Base-by-base conservation (phyloP, 2,113 vertebrate species). In the Anarrhichthys ocellatus region DNA sequence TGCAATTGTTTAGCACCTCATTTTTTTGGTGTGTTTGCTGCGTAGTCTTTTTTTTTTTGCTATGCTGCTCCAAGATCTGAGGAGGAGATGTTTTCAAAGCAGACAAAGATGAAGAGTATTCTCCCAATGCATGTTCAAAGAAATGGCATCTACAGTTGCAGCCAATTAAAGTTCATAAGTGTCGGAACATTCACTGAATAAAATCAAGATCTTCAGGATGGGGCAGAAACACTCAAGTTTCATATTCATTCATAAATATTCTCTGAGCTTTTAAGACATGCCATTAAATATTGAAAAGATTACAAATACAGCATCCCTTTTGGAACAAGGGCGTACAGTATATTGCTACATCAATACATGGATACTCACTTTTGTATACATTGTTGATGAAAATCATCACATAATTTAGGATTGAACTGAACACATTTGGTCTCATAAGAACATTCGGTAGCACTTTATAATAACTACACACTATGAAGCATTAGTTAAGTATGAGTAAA, bases 161-260 rank as follows among this genome's bases (percentile, higher is more conserved):
- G 44, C 73, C 54, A 85, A 87, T 82, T 81, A 83, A 84, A 84
- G 75, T 80, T 72, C 27, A 42, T 44, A 50, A 38, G 36, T 27
- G 15, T 17, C 24, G 32, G 22, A 46, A 6, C 32, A 74, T 68
- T 38, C 2, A 69, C 58, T 56, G 40, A 66, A 69, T 27, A 36
- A 64, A 6, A 22, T 8, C 20, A n/a, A 52, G 70, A 15, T n/a
- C 58, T 83, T 48, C 27, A 68, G 32, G 38, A 46, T 27, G n/a
- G 34, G n/a, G 73, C 9, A 34, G 38, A 71, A 44, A 79, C 46
- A 62, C 46, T 80, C 11, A 34, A n/a, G 42, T 80, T 15, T 46
- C 46, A 15, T 24, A 24, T 27, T 52, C 15, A 10, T 62, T 22
- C 18, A 48, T 54, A n/a, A 18, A 20, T 54, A 68, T 13, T 50